Evolutionary conservation across 2,113 vertebrate species (phyloP).

Genomic region (Dromiciops gliroides): DNA sequence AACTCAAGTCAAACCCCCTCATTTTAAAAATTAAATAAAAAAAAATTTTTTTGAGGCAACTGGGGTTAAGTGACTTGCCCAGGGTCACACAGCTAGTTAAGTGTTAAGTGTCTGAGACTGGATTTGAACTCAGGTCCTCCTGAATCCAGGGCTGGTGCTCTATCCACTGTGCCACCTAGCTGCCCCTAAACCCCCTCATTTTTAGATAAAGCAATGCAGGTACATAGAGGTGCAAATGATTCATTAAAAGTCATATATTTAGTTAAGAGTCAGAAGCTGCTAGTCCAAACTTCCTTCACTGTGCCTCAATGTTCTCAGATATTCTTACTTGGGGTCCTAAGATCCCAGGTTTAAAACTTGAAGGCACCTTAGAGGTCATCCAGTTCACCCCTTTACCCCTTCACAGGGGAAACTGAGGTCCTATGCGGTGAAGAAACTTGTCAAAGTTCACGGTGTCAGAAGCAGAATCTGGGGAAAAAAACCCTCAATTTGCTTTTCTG

Average conservation of each 20-base stretch:
- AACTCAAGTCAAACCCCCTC: not conserved
- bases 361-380: not conserved
- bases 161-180: no score
- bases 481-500: not conserved
- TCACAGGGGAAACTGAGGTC: not conserved
- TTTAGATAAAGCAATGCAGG: not conserved
- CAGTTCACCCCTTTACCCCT: not conserved
- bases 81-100: no score
- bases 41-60: no score
- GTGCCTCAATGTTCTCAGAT: not conserved
- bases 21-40: no score
- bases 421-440: not conserved
- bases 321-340: not conserved
- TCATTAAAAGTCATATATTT: not conserved
- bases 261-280: not conserved
- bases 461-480: not conserved
- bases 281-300: not conserved
- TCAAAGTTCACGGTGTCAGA: not conserved
- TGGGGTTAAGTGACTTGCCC: no score
- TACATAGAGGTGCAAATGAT: not conserved
- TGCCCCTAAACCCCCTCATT: not conserved
- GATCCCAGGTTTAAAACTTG: not conserved
- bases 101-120: no score
- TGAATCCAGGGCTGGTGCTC: no score
- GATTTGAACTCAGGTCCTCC: no score